Evolutionary conservation across 2,113 vertebrate species (phyloP), one percentile per base, ranked within the genome.

Genomic region (Symphodus melops): DNA sequence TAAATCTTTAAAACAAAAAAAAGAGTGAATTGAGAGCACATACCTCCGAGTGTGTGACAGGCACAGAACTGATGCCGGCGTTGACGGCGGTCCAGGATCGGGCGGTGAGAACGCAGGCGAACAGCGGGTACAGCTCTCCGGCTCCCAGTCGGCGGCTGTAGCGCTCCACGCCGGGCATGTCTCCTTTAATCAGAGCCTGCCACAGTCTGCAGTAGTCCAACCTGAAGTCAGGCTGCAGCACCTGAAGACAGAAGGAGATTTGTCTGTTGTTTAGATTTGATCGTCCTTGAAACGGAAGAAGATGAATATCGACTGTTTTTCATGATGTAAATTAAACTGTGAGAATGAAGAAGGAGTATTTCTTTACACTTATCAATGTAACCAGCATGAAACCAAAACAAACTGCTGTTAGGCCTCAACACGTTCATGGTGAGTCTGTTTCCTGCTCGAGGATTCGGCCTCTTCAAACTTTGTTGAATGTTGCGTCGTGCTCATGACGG

Each of bases 161-260:
- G 21, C 89, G 94, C 91, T 97, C 95, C 57, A 98, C 92, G 2
- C 81, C 88, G 61, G 95, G 86, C 95, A 98, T 95, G 81, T 99
- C 95, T 0, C 94, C 92, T 68, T 93, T 93, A 77, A 99, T 98
- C 77, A 99, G 93, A 36, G 97, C 93, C 91, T 97, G 96, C 98
- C 98, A 99, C 70, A 99, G 95, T 10, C 55, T 94, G 72, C 96
- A 98, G 91, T 99, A 99, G 80, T 97, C 89, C 90, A 99, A 73
- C 61, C 97, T 94, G 88, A 99, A 99, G 19, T 94, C 94, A 1
- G 96, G 94, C 0, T 96, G 95, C 85, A 99, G 93, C 57, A 92
- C 92, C 98, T 99, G 23, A 13, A 44, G 10, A 33, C 16, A 16
- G 39, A 14, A 14, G 33, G 8, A 61, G 21, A 17, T 7, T 4